Evolutionary conservation across 2,113 vertebrate genomes (phyloP).

Genomic region (Meriones unguiculatus): DNA sequence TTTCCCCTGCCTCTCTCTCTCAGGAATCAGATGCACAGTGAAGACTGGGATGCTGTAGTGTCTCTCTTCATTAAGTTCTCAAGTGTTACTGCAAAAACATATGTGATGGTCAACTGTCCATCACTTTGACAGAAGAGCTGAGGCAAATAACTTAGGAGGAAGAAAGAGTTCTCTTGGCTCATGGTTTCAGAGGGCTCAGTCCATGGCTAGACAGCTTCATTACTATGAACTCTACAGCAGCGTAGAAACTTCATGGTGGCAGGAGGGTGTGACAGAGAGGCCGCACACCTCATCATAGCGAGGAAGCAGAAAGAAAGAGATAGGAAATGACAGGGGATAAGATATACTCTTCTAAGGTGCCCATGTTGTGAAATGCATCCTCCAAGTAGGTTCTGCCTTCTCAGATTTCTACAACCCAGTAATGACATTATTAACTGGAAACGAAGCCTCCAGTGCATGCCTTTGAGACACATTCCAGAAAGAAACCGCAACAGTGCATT

Average conservation of each 20-base stretch:
- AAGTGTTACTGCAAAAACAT: no score
- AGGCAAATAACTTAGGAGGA: neutral
- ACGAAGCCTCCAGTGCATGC: neutral
- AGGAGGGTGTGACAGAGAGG: neutral
- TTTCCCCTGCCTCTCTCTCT: neutral
- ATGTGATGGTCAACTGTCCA: neutral
- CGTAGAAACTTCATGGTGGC: neutral
- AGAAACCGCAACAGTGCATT: neutral
- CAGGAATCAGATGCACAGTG: neutral
- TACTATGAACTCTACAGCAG: neutral
- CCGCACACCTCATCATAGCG: neutral
- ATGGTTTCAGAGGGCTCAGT: neutral
- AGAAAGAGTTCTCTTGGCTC: neutral
- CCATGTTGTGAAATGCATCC: neutral
- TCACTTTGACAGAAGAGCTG: neutral
- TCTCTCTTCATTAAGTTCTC: neutral
- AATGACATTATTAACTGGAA: neutral
- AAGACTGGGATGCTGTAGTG: neutral
- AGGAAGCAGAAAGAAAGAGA: neutral
- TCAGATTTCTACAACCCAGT: neutral
- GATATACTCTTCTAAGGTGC: neutral
- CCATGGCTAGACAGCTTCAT: neutral
- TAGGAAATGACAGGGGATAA: neutral
- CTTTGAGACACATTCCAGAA: neutral
- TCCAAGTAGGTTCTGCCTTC: neutral